Base-by-base conservation (phyloP, 2,888 invertebrate genomes). In the Syritta pipiens region DNA sequence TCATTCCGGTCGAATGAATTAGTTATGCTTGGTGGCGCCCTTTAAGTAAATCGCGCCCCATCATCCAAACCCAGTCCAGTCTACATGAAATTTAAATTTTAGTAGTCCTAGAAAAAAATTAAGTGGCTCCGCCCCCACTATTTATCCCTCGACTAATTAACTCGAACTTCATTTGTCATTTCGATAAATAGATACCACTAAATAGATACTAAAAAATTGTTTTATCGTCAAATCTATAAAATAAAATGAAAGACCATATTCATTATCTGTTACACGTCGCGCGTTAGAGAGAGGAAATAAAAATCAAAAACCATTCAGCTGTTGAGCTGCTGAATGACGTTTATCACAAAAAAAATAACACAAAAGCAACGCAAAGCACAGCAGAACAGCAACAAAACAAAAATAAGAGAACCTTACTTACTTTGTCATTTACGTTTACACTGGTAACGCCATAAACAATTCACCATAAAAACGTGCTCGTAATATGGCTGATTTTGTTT, bases 1-100 rank as follows among this genome's bases (percentile, higher is more conserved):
- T 22, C 55, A 55, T 55, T 53, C 53, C 17, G 32, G 55, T 55
- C 55, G 55, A 67, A 55, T 67, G 48, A 57, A 63, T 72, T 55
- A 49, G 63, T 30, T 57, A 63, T 63, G 55, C 63, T 49, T 59
- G 49, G 26, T 44, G 63, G 49, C 49, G 57, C 57, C 42, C 20
- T 51, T 51, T 35, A 20, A 42, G 14, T 20, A 19, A 20, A 48
- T 26, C 32, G 35, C 17, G 19, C n/a, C 14, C 14, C 0, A 4
- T 9, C 19, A 19, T 40, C 14, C 17, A 17, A n/a, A n/a, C n/a
- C n/a, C n/a, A n/a, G n/a, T n/a, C n/a, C n/a, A n/a, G n/a, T n/a
- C n/a, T n/a, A n/a, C n/a, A n/a, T n/a, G n/a, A n/a, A n/a, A n/a
- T n/a, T n/a, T n/a, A n/a, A n/a, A n/a, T n/a, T n/a, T n/a, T n/a